Conservation (phyloP, 2,888 invertebrate genomes). For the Atrina japonica region DNA sequence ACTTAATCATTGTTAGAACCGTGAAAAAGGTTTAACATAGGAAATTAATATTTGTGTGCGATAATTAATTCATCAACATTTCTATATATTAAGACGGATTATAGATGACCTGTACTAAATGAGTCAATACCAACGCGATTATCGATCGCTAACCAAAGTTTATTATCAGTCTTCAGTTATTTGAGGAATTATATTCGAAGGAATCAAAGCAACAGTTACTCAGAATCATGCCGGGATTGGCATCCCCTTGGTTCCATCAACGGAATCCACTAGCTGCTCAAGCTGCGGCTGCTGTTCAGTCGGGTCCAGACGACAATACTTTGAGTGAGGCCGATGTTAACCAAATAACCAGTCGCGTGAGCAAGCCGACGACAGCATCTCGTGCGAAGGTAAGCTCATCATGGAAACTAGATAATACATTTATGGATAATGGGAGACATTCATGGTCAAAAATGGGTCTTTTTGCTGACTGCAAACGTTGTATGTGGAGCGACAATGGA, state of each 20-base stretch:
- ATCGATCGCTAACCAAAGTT: too few species aligned
- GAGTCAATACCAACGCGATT: too few species aligned
- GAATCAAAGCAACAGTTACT: too few species aligned
- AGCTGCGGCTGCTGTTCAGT: slow-evolving; percentile 46
- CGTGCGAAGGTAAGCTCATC: slow-evolving; percentile 59
- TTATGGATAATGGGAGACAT: slow-evolving; percentile 67
- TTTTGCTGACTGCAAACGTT: slow-evolving; percentile 70
- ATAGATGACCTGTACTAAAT: too few species aligned
- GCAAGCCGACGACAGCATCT: slow-evolving; percentile 64
- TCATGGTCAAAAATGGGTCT: slow-evolving; percentile 74
- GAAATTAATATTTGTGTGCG: too few species aligned
- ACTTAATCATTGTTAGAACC: too few species aligned
- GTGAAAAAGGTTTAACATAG: too few species aligned
- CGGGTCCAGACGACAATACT: slow-evolving; percentile 48
- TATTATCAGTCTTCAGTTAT: too few species aligned
- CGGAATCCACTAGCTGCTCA: slow-evolving; percentile 53
- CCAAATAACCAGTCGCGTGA: slow-evolving; percentile 59
- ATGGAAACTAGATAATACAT: slow-evolving; percentile 65
- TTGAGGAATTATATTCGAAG: too few species aligned
- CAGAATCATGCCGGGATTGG: slow-evolving; percentile 61
- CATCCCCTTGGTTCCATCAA: slow-evolving; percentile 71
- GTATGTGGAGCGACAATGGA: slow-evolving; percentile 69
- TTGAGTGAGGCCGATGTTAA: slow-evolving; percentile 65
- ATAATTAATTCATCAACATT: too few species aligned
- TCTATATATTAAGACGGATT: too few species aligned